Evolutionary conservation across 2,113 vertebrate genomes (phyloP).

Genomic region (Prunella himalayana): DNA sequence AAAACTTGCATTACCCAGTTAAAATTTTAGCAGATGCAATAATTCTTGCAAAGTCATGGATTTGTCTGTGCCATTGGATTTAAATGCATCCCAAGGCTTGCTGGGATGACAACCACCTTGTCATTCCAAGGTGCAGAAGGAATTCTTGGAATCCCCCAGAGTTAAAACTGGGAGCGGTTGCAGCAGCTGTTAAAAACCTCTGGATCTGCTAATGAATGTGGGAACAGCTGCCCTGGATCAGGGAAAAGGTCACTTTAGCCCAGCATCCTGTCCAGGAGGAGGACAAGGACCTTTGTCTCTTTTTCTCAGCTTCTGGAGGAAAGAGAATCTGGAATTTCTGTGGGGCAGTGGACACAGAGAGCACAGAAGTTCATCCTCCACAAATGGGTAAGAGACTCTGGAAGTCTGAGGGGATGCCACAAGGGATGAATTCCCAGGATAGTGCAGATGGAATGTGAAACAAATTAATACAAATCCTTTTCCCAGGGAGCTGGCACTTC

Average conservation of each 20-base stretch:
- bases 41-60: neutral
- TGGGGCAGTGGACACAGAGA: neutral
- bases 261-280: neutral
- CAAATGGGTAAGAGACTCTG: accelerated
- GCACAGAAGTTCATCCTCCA: accelerated
- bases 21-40: neutral
- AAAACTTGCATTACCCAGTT: neutral
- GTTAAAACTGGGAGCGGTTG: neutral
- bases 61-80: neutral
- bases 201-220: accelerated
- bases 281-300: neutral
- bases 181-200: neutral
- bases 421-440: neutral
- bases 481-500: neutral
- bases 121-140: neutral
- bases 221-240: neutral
- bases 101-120: neutral
- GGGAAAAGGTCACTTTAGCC: neutral
- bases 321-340: accelerated
- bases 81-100: neutral
- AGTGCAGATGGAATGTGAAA: neutral
- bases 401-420: neutral
- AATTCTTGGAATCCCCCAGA: neutral
- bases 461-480: neutral
- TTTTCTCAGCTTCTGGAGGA: neutral